Percentiles rank a stretch among this genome's conserved stretches.
Evolutionary conservation across 1,140 invertebrate species (phyloP).

Genomic region (Planococcus citri): DNA sequence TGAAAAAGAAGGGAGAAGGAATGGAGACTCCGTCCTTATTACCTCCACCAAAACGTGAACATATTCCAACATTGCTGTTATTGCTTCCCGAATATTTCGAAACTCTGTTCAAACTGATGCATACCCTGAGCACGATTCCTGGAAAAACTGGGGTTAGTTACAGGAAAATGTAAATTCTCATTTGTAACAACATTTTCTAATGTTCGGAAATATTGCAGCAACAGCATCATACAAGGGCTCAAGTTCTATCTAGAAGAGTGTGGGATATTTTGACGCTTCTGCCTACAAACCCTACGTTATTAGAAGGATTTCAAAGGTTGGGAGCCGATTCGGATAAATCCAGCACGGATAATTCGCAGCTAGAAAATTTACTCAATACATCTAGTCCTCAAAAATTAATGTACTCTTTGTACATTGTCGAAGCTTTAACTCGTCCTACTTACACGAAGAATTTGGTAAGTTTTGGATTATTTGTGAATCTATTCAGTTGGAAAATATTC

Average conservation of each 20-base stretch:
- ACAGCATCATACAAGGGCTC: constrained; percentile 77
- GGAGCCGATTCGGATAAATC: constrained; percentile 27
- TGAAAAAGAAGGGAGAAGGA: constrained; percentile 54
- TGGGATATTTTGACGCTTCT: constrained; percentile 88
- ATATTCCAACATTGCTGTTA: constrained; percentile 69
- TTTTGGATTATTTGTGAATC: background rate
- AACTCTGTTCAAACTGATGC: constrained; percentile 77
- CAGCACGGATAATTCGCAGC: constrained; percentile 27
- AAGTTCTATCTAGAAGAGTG: constrained; percentile 73
- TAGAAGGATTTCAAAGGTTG: constrained; percentile 69
- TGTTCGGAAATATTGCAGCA: constrained; percentile 49
- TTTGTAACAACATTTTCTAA: constrained; percentile 18
- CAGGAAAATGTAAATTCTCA: constrained; percentile 11
- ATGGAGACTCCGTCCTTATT: constrained; percentile 57
- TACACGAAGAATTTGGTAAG: constrained; percentile 18
- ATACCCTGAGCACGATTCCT: constrained; percentile 69
- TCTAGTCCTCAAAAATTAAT: constrained; percentile 83
- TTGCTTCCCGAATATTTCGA: constrained; percentile 78
- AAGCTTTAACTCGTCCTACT: constrained; percentile 44
- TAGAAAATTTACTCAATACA: constrained; percentile 67
- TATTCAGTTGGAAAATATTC: too few relatives aligned
- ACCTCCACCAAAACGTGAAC: constrained; percentile 65
- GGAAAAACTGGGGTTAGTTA: constrained; percentile 50
- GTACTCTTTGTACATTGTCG: constrained; percentile 88
- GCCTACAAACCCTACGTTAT: constrained; percentile 71